Evolutionary conservation across 2,797 vertebrate species (phyloP).

Genomic region (Psittacula derbiana): DNA sequence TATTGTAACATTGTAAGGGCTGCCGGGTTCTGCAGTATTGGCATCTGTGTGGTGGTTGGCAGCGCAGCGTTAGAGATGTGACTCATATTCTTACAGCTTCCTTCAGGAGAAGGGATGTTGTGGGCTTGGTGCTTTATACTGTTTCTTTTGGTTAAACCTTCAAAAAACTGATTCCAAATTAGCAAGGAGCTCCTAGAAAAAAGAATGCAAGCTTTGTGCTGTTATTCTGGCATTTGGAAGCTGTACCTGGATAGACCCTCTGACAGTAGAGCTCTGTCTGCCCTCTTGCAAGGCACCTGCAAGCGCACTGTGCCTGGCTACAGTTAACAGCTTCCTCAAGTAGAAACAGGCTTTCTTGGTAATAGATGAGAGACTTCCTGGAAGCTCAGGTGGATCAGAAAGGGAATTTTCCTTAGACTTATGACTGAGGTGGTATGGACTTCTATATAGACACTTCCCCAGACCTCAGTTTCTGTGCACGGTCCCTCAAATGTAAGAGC

Average conservation of each 20-base stretch:
- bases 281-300: neutral
- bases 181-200: neutral
- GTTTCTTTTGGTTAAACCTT: neutral
- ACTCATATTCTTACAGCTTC: neutral
- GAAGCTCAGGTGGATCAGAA: neutral
- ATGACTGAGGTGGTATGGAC: neutral
- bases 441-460: neutral
- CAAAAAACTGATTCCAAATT: neutral
- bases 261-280: neutral
- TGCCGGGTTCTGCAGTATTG: accelerated
- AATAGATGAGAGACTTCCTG: neutral
- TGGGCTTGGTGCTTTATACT: neutral
- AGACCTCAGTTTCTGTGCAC: neutral
- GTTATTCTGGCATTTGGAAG: neutral
- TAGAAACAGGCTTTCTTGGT: neutral
- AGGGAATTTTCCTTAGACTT: neutral
- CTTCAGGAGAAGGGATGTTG: neutral
- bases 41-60: neutral
- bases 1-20: neutral
- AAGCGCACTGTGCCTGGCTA: neutral
- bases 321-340: neutral
- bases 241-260: neutral
- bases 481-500: neutral
- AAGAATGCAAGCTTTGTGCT: neutral
- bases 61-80: neutral